A percentile compares a stretch with the other conserved stretches of the same genome.
Evolutionary conservation across 2,888 invertebrate genomes (phyloP).

Genomic region (Lamellibrachia satsuma): DNA sequence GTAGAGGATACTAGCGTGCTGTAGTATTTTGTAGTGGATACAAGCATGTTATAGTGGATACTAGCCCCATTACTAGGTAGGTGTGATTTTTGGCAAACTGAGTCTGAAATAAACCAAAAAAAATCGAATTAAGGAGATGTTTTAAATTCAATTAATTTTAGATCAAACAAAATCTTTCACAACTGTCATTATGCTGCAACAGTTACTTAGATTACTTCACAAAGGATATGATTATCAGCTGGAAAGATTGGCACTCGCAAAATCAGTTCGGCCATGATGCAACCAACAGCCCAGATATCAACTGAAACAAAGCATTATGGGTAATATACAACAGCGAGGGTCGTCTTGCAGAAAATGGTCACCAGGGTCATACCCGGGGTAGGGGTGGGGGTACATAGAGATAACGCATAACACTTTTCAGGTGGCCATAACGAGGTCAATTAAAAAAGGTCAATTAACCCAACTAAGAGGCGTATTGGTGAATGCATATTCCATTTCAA

Average conservation of each 20-base stretch:
- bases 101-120: too few species aligned
- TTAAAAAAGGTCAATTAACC: too few species aligned
- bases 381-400: neutral
- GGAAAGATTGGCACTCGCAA: constrained; percentile 93
- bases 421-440: too few species aligned
- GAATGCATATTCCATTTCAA: too few species aligned
- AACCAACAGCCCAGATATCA: constrained; percentile 99
- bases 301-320: constrained; percentile 8
- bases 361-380: neutral
- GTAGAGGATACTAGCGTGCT: too few species aligned
- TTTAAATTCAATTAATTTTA: too few species aligned
- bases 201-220: neutral
- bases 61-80: too few species aligned
- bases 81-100: too few species aligned
- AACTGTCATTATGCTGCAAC: neutral
- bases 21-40: too few species aligned
- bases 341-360: neutral
- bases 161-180: neutral
- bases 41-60: too few species aligned
- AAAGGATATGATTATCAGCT: constrained; percentile 77
- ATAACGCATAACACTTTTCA: neutral
- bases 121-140: too few species aligned
- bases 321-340: neutral
- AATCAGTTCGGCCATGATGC: constrained; percentile 96
- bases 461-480: too few species aligned